These are phyloP conservation scores for Sisyra terminalis DNA, from an alignment of 2,888 invertebrate genomes.

Conservation along the genomic window DNA sequence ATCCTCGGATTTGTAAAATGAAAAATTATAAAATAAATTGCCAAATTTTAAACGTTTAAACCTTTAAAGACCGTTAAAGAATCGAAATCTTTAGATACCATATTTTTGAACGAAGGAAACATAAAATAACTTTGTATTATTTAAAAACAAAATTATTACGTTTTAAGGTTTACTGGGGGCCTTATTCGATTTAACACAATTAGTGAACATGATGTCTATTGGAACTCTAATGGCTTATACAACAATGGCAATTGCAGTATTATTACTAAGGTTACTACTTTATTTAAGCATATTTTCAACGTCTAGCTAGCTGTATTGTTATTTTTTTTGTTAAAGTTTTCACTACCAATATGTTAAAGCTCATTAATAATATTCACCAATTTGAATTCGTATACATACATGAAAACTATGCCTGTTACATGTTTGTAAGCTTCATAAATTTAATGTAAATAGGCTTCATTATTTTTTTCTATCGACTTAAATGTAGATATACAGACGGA, in stretches of 20 bases:
- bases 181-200: slow-evolving; percentile 62
- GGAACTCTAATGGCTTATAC: slow-evolving; percentile 76
- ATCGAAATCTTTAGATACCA: neutral
- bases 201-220: slow-evolving; percentile 85
- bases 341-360: neutral
- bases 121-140: neutral
- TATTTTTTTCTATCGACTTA: too few species aligned
- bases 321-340: neutral
- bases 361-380: neutral
- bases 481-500: slow-evolving; percentile 1
- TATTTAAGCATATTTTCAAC: too few species aligned
- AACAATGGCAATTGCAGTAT: slow-evolving; percentile 74
- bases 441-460: too few species aligned
- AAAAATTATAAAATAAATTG: slow-evolving; percentile 11
- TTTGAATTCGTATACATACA: neutral
- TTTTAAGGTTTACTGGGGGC: slow-evolving; percentile 58
- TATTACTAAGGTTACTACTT: slow-evolving; percentile 57
- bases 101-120: neutral
- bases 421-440: too few species aligned
- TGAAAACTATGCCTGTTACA: too few species aligned
- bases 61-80: neutral
- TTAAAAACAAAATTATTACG: slow-evolving; percentile 1
- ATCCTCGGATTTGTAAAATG: too few species aligned
- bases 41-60: neutral
- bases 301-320: slow-evolving; percentile 13